Conservation (phyloP, 2,113 vertebrate genomes). For the Lathamus discolor region DNA sequence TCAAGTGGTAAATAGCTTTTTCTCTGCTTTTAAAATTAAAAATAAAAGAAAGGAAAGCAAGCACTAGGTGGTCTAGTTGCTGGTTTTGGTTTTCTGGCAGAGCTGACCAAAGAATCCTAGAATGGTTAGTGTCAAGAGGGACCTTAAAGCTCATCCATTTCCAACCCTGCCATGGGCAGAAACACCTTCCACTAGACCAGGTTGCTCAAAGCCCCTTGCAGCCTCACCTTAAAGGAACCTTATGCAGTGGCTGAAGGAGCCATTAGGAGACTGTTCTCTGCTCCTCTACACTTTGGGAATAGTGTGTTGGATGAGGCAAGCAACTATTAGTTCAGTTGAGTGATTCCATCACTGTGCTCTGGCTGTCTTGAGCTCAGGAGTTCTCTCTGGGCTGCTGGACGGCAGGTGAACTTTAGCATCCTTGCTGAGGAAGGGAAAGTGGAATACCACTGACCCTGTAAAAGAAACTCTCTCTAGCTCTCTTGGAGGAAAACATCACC, state of each 20-base stretch:
- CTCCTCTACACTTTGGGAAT: background rate
- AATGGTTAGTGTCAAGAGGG: background rate
- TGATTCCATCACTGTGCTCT: background rate
- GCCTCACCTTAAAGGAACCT: background rate
- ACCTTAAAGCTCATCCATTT: background rate
- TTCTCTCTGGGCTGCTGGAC: background rate
- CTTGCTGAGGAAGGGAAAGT: background rate
- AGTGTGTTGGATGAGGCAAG: background rate
- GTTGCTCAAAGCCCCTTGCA: background rate
- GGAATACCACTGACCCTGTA: background rate
- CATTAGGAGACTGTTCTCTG: background rate
- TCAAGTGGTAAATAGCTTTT: conserved; percentile 70
- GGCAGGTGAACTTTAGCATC: background rate
- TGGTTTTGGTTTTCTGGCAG: background rate
- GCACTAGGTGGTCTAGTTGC: background rate
- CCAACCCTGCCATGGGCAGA: background rate
- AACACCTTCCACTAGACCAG: background rate
- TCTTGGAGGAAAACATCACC: background rate
- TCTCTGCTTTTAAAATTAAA: background rate
- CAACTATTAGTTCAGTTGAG: background rate
- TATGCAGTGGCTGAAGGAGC: background rate
- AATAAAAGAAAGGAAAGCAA: too few relatives aligned
- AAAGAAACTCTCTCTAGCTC: background rate
- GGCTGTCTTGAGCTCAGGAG: background rate
- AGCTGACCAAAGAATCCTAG: background rate